Percentiles rank a stretch among this genome's conserved stretches.
phyloP scores from a whole-genome alignment of 1,140 invertebrate genomes.

The Aphidius ervi region DNA sequence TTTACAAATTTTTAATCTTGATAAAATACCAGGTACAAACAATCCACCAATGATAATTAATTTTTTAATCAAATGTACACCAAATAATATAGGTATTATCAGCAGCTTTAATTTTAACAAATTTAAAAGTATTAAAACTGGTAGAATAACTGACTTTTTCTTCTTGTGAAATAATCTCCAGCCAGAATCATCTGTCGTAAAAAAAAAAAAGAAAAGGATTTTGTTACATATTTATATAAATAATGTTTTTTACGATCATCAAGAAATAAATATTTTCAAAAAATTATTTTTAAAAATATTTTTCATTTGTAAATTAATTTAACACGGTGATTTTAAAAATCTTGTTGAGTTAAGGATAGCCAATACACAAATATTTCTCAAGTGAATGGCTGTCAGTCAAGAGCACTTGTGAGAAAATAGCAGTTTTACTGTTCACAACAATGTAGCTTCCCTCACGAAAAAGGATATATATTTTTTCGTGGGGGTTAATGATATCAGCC shows the following conservation, averaged over 20 bases:
- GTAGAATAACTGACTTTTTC: slow-evolving; percentile 61
- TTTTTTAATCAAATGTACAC: slow-evolving; percentile 67
- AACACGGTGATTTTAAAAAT: no score
- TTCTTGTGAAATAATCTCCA: slow-evolving; percentile 51
- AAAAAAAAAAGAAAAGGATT: slow-evolving; percentile 13
- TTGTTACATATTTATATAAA: background rate
- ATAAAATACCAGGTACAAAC: slow-evolving; percentile 59
- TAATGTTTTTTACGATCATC: background rate
- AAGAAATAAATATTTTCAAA: no score
- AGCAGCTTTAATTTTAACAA: slow-evolving; percentile 62
- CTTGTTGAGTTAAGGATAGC: no score
- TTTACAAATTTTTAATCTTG: slow-evolving; percentile 62
- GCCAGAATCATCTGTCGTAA: slow-evolving; percentile 22
- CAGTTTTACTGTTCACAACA: background rate
- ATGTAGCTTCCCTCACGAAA: no score
- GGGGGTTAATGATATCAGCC: background rate
- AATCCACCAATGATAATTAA: slow-evolving; percentile 61
- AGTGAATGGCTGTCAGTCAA: no score
- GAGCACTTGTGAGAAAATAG: background rate
- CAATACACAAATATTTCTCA: no score
- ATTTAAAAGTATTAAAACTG: slow-evolving; percentile 59
- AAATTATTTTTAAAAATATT: no score
- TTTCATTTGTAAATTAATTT: no score
- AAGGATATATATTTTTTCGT: no score
- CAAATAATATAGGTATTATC: slow-evolving; percentile 60